A percentile compares a stretch with the other conserved stretches of the same genome.
These are phyloP conservation scores for Nymphalis c-album DNA, from an alignment of 2,888 invertebrate genomes.

Conservation along the genomic window DNA sequence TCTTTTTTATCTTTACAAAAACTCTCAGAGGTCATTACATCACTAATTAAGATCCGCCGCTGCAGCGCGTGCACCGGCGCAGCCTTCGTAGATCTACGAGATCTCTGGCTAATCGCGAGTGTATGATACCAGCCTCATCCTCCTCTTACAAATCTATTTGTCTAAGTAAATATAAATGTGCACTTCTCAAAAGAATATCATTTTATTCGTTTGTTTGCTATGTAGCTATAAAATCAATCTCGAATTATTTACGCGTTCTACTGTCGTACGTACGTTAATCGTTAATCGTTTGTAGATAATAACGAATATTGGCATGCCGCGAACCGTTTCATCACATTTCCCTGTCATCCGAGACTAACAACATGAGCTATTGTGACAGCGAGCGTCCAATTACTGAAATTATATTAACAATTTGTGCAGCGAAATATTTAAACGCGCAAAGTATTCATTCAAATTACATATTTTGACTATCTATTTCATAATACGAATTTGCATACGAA, in stretches of 20 bases:
- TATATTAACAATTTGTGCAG: constrained; percentile 12
- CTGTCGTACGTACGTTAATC: not conserved
- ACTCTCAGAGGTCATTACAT: constrained; percentile 65
- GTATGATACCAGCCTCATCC: not conserved
- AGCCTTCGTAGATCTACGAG: constrained; percentile 48
- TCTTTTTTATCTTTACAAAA: constrained; percentile 55
- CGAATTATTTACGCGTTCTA: not conserved
- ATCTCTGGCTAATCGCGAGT: constrained; percentile 20
- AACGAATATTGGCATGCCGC: constrained; percentile 3
- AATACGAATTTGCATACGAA: constrained; percentile 8
- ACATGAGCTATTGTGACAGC: constrained; percentile 15
- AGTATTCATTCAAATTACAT: constrained; percentile 5
- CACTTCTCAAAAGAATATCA: not conserved
- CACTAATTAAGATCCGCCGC: constrained; percentile 64
- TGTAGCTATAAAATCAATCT: not conserved
- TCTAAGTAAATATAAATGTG: not conserved
- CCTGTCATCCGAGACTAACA: constrained; percentile 15
- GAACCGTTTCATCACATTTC: constrained; percentile 6
- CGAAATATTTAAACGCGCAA: constrained; percentile 8
- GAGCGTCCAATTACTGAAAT: constrained; percentile 9
- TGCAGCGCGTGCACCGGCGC: constrained; percentile 42
- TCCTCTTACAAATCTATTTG: not conserved
- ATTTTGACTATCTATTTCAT: not conserved
- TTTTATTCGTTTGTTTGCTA: not conserved
- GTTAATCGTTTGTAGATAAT: not conserved